Evolutionary conservation across 2,888 invertebrate genomes (phyloP), one percentile per base, ranked within the genome.

Genomic region (Stomorhina lunata): DNA sequence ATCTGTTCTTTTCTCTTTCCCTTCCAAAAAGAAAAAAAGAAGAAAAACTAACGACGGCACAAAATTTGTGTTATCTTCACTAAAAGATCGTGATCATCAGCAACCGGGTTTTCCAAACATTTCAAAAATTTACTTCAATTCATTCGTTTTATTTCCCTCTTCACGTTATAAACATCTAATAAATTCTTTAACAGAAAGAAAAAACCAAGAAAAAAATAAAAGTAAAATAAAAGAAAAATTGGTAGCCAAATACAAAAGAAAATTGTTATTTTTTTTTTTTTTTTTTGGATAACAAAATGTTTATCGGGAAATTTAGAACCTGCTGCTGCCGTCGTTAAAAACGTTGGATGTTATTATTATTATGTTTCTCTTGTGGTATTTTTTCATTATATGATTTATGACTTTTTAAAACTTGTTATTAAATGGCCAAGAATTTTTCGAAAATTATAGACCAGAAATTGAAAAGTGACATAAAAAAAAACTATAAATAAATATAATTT

Each of bases 311-410:
- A 69, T 75, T 66, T 68, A 79, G 78, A 84, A 85, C 84, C 65
- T 65, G 75, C 65, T n/a, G n/a, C 83, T 79, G 81, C 83, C 84
- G 83, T 79, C 75, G 83, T 80, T 71, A 72, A 72, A 27, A 79
- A 68, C 34, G 12, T 40, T 59, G 20, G n/a, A n/a, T 48, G 20
- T 57, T 25, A 9, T 29, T 17, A 17, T 45, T 20, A 34, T 37
- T 68, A 53, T 66, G 37, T 40, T 68, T 55, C 50, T 55, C 27
- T 45, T 66, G 75, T 75, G n/a, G 65, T 45, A 45, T 40, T 72
- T 32, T 43, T 57, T 37, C 22, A 43, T 45, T 68, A 34, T 72
- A 73, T 83, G 83, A 83, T 83, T 83, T 80, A 83, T 83, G 59
- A 48, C 53, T 37, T 37, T n/a, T n/a, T 34, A 20, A 61, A 68